Evolutionary conservation across 2,888 invertebrate genomes (phyloP).

Genomic region (Mesorhabditis sp.): DNA sequence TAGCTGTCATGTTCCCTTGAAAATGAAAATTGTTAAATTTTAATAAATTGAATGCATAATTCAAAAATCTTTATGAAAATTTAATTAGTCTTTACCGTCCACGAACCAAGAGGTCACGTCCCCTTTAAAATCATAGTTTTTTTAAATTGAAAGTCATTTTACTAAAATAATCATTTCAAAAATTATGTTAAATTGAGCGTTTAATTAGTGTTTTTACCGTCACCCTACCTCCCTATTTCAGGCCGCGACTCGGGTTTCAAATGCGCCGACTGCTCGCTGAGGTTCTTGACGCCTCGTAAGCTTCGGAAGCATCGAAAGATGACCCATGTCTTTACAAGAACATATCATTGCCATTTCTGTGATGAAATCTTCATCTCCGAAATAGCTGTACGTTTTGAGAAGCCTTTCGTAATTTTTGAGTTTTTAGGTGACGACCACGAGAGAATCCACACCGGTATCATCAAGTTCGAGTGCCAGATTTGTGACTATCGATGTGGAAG

Average conservation of each 20-base stretch:
- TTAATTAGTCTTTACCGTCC: too few relatives aligned
- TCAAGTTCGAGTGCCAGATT: slow-evolving; percentile 46
- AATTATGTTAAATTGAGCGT: too few relatives aligned
- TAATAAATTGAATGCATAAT: slow-evolving; percentile 38
- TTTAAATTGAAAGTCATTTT: too few relatives aligned
- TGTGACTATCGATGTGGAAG: slow-evolving; percentile 40
- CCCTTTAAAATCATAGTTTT: too few relatives aligned
- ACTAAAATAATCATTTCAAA: too few relatives aligned
- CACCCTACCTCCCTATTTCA: not conserved
- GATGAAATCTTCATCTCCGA: slow-evolving; percentile 57
- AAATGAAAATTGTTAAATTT: not conserved
- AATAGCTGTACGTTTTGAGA: slow-evolving; percentile 23
- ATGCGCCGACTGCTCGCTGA: slow-evolving; percentile 45
- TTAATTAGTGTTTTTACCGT: too few relatives aligned
- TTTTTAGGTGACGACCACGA: slow-evolving; percentile 47
- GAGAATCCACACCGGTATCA: slow-evolving; percentile 52
- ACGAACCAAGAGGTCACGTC: too few relatives aligned
- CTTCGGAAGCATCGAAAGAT: slow-evolving; percentile 57
- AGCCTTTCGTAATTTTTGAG: not conserved
- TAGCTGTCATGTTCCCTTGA: not conserved
- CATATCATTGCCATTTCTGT: slow-evolving; percentile 58
- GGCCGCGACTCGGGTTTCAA: slow-evolving; percentile 38
- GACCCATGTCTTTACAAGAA: slow-evolving; percentile 56
- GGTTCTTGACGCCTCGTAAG: slow-evolving; percentile 57
- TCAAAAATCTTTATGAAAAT: slow-evolving; percentile 14